phyloP scores from a whole-genome alignment of 2,888 invertebrate species.

The Cynaeus angustus region DNA sequence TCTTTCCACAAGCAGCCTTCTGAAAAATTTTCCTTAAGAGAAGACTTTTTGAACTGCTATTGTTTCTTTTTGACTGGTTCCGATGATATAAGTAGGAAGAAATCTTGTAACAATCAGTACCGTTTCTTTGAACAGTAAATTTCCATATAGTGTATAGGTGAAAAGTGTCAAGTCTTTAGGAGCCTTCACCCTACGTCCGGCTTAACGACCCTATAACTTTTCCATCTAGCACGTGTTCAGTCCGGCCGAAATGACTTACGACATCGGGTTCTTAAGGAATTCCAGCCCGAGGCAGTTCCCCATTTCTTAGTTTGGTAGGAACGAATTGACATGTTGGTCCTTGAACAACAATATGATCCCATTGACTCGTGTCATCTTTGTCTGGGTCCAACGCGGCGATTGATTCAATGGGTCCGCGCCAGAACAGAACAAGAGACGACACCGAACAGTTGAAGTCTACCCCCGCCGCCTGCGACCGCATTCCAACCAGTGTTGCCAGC shows the following conservation, averaged over 20 bases:
- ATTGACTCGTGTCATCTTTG: conserved; percentile 58
- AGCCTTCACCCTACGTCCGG: background rate
- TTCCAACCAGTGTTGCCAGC: conserved; percentile 71
- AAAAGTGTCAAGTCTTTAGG: background rate
- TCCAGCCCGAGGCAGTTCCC: conserved; percentile 22
- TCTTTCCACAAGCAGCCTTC: no score
- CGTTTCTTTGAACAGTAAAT: background rate
- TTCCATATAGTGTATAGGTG: background rate
- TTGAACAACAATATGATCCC: conserved; percentile 8
- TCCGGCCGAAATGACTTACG: conserved; percentile 8
- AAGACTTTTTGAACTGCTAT: no score
- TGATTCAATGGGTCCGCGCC: conserved; percentile 66
- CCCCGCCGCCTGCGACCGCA: conserved; percentile 74
- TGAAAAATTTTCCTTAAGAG: no score
- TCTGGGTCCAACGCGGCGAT: conserved; percentile 63
- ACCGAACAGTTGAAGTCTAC: conserved; percentile 72
- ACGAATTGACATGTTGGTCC: conserved; percentile 1
- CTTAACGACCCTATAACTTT: conserved; percentile 4
- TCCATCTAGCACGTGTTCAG: conserved; percentile 3
- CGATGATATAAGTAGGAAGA: no score
- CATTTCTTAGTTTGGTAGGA: background rate
- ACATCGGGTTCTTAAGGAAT: conserved; percentile 5
- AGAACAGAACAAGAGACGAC: conserved; percentile 64
- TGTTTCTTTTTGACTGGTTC: no score
- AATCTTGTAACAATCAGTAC: background rate